Percentiles rank a stretch among this genome's conserved stretches.
Conservation (phyloP, 1,140 invertebrate species). For the Pectinophora gossypiella region DNA sequence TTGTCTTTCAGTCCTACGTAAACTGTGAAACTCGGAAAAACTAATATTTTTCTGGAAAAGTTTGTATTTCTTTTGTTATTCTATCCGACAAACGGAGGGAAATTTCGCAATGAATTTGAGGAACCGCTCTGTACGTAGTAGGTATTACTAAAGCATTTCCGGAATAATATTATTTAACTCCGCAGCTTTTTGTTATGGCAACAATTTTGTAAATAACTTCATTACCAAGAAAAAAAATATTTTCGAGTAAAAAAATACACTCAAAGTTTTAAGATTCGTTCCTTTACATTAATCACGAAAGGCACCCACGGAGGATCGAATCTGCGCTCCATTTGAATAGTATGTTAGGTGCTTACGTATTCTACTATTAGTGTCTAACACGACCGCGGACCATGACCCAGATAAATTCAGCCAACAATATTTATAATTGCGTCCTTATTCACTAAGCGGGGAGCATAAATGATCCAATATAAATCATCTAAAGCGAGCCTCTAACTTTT, state of each 20-base stretch:
- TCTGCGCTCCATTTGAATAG: no score
- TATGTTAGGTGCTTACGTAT: no score
- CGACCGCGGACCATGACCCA: no score
- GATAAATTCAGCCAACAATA: no score
- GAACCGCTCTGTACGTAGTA: constrained; percentile 10
- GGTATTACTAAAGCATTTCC: background rate
- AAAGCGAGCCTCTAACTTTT: constrained; percentile 24
- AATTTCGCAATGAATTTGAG: constrained; percentile 21
- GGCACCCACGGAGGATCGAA: no score
- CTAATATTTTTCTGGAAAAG: constrained; percentile 34
- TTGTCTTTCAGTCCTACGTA: constrained; percentile 29
- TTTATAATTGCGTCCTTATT: no score
- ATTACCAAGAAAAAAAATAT: no score
- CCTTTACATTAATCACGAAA: no score
- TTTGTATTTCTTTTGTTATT: constrained; percentile 42
- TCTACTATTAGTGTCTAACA: no score
- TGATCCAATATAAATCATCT: constrained; percentile 23
- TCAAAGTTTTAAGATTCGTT: no score
- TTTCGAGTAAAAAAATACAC: no score
- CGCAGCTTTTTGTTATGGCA: background rate
- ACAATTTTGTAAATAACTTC: background rate
- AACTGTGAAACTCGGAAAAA: constrained; percentile 25
- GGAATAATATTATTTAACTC: background rate
- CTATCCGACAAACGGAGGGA: constrained; percentile 19
- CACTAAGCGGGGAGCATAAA: no score